Base-by-base conservation (phyloP, 2,888 invertebrate genomes). In the Trichogramma dendrolimi region DNA sequence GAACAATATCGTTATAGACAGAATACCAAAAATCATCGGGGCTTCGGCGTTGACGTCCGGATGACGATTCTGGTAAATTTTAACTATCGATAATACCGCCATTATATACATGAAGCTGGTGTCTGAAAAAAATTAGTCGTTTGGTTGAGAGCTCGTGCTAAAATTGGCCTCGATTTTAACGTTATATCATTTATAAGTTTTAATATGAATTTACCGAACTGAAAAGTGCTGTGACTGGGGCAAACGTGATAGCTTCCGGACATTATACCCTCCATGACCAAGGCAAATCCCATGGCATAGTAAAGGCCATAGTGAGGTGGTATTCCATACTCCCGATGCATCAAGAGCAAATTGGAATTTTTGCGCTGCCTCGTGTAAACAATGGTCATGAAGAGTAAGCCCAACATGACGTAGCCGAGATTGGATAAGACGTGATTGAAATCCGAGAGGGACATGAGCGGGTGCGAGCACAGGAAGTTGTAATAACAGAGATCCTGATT, bases 51-150 rank as follows among this genome's bases (percentile, higher is more conserved):
- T 91, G 67, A 94, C 89, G 76, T 94, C 94, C 0, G 94, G 91
- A 79, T 94, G 94, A 1, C 94, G 83, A 54, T 86, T 88, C 80
- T 94, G 93, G 77, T 94, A 94, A 68, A 94, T 84, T 80, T 92
- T 92, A 58, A 94, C 83, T 87, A 94, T 91, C 71, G 88, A 89
- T 57, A 95, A 80, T 60, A 92, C 90, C 0, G 92, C 88, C 72
- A 93, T 92, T 69, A 94, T 88, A 79, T 94, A 95, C 94, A 95
- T 95, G 77, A 94, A 94, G 69, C 93, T 91, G 0, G 94, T 92
- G 77, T 94, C 94, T 94, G 82, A 40, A 83, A 62, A 42, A 5
- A 43, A 47, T 38, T 27, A 1, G 27, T 27, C 27, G 3, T 27
- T 27, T 2, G 27, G 27, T 27, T 27, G 27, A 27, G 27, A 27